Percentiles rank a stretch among this genome's conserved stretches.
phyloP scores from a whole-genome alignment of 30 jellyfish, hydroid and myxozoan genomes.

The Rhopilema esculentum region DNA sequence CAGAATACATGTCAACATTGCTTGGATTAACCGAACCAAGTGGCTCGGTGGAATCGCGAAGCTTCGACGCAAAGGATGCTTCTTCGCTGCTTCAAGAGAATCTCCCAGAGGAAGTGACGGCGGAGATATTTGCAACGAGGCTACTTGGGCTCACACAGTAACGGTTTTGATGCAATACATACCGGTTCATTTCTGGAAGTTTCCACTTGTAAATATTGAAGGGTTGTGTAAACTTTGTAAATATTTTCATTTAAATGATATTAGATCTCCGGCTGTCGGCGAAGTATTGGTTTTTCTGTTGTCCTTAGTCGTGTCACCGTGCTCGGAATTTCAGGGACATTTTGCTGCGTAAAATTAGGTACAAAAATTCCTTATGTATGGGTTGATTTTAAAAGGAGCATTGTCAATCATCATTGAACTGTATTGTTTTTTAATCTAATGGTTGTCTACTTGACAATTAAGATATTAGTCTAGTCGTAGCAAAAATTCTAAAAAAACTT shows the following conservation, averaged over 20 bases:
- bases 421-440: no score
- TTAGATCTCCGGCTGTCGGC: not conserved
- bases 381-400: no score
- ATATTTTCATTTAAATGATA: not conserved
- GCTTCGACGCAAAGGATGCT: conserved; percentile 49
- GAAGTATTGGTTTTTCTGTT: not conserved
- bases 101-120: conserved; percentile 69
- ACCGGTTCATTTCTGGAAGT: not conserved
- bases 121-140: conserved; percentile 60
- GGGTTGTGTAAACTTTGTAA: not conserved
- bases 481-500: no score
- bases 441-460: no score
- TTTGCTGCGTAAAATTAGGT: no score
- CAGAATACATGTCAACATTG: conserved; percentile 68
- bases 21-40: conserved; percentile 59
- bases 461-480: no score
- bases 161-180: not conserved
- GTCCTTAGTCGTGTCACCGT: no score
- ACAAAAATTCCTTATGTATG: no score
- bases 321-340: no score
- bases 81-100: conserved; percentile 47
- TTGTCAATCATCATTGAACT: no score
- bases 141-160: conserved; percentile 63
- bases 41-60: conserved; percentile 46
- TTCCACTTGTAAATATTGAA: not conserved